These are phyloP conservation scores for Pygathrix nemaeus DNA, from an alignment of 2,113 vertebrate species.

Conservation along the genomic window DNA sequence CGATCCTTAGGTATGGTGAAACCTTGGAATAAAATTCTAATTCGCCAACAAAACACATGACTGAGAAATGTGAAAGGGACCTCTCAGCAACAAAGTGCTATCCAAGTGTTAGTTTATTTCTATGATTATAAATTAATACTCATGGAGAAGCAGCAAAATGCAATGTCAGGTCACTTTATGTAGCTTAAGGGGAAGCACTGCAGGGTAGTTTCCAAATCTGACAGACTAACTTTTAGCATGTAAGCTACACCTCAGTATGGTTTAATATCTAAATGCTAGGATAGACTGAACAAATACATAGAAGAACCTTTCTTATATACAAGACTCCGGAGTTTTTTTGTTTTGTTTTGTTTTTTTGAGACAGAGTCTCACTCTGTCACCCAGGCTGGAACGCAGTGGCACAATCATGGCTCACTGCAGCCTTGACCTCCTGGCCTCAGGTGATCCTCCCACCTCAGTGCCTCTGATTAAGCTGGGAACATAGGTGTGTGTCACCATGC, in stretches of 20 bases:
- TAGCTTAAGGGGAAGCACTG: background rate
- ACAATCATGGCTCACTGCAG: too few species aligned
- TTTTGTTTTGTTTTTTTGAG: too few species aligned
- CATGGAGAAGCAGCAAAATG: background rate
- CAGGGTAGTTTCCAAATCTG: fast-evolving
- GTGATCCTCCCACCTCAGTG: too few species aligned
- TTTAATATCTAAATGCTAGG: too few species aligned
- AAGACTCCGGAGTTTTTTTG: background rate
- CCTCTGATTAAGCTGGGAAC: too few species aligned
- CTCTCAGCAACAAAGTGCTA: background rate
- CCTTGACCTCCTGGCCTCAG: too few species aligned
- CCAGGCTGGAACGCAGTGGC: too few species aligned
- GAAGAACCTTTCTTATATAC: background rate
- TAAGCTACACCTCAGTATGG: fast-evolving
- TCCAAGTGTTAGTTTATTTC: background rate
- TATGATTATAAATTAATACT: background rate
- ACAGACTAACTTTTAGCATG: fast-evolving
- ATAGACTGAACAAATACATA: background rate
- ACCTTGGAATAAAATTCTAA: background rate
- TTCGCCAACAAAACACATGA: background rate
- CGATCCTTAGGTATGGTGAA: fast-evolving
- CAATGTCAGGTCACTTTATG: background rate
- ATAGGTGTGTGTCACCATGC: too few species aligned
- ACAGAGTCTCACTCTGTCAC: too few species aligned
- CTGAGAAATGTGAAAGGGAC: background rate